Evolutionary conservation across 2,113 vertebrate genomes (phyloP).

Genomic region (Zeus faber): DNA sequence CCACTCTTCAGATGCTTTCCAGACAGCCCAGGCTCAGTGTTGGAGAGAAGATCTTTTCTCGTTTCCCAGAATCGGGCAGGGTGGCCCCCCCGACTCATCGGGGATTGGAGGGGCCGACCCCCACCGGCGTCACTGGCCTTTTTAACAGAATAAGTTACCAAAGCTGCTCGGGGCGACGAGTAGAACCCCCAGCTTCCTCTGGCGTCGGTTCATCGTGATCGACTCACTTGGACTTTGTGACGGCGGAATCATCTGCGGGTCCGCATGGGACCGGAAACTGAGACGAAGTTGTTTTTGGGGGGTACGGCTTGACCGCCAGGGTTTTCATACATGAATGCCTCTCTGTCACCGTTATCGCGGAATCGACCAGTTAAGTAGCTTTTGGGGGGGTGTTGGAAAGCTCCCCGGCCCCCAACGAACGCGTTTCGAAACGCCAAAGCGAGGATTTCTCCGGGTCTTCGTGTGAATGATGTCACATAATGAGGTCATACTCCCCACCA

Average conservation of each 20-base stretch:
- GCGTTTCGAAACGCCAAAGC: too few species aligned
- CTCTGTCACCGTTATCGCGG: too few species aligned
- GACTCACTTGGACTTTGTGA: too few species aligned
- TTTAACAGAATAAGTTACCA: conserved; percentile 52
- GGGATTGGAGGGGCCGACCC: conserved; percentile 14
- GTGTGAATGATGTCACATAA: conserved; percentile 41
- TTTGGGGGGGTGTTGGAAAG: too few species aligned
- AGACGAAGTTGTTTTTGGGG: too few species aligned
- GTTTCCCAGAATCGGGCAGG: conserved; percentile 62
- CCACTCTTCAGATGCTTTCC: not conserved
- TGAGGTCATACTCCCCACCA: conserved; percentile 36
- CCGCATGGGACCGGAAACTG: too few species aligned
- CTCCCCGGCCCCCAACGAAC: too few species aligned
- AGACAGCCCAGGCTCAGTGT: conserved; percentile 10
- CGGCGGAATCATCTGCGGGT: too few species aligned
- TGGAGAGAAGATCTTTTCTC: conserved; percentile 44
- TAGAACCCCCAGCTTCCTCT: conserved; percentile 36
- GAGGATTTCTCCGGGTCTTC: conserved; percentile 38
- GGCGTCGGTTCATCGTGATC: conserved; percentile 30
- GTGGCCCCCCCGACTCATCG: conserved; percentile 54
- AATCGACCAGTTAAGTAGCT: too few species aligned
- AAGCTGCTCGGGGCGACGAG: conserved; percentile 31
- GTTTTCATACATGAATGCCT: too few species aligned
- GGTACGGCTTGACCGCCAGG: too few species aligned
- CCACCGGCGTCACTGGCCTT: conserved; percentile 54